phyloP scores from a whole-genome alignment of 1,140 invertebrate species.

The Camponotus vicinus region DNA sequence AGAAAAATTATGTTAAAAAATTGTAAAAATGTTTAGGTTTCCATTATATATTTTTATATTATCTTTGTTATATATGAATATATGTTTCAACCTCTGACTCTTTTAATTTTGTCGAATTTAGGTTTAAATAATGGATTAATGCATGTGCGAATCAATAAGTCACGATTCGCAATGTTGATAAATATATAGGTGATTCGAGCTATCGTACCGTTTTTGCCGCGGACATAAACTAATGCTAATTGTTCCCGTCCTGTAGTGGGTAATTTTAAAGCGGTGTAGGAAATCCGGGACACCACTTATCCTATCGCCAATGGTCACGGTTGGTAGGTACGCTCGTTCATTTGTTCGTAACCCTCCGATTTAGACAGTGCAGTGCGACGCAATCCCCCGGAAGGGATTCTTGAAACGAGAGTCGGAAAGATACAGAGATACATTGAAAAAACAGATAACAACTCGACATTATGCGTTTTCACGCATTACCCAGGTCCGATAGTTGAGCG shows the following conservation, averaged over 20 bases:
- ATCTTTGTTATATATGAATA: not conserved
- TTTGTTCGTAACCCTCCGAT: conserved; percentile 63
- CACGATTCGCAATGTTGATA: conserved; percentile 66
- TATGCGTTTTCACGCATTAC: conserved; percentile 60
- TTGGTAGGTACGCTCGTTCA: conserved; percentile 72
- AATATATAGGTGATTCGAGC: conserved; percentile 67
- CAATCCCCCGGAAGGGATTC: not conserved
- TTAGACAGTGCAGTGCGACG: conserved; percentile 62
- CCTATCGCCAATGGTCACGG: conserved; percentile 80
- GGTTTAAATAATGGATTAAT: not conserved
- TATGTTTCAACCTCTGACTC: not conserved
- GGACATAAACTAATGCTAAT: conserved; percentile 73
- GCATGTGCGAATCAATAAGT: conserved; percentile 70
- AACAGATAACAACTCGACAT: conserved; percentile 66
- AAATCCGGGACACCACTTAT: conserved; percentile 80
- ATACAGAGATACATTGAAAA: conserved; percentile 60
- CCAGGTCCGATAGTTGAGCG: conserved; percentile 63
- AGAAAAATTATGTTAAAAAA: not conserved
- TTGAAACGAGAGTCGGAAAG: conserved; percentile 65
- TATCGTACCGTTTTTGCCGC: conserved; percentile 68
- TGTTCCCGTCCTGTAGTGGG: conserved; percentile 75
- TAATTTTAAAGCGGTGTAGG: conserved; percentile 82
- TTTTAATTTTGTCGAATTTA: not conserved
- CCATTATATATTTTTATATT: no score
- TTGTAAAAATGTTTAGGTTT: not conserved